These are phyloP conservation scores for Elmis aenea DNA, from an alignment of 2,888 invertebrate species.

Conservation along the genomic window DNA sequence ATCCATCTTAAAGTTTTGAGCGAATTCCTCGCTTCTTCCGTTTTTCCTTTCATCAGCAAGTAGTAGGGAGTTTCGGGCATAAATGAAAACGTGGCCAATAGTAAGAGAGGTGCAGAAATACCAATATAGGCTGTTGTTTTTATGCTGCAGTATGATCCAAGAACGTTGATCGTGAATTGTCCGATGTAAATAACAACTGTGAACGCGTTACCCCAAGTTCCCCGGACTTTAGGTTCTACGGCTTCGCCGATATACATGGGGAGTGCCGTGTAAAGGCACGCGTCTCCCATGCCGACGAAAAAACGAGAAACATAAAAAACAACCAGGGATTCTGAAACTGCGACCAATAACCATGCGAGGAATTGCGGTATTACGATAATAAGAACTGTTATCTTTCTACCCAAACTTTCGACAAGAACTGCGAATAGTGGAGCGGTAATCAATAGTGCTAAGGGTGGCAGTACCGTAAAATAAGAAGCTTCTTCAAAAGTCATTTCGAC, in stretches of 20 bases:
- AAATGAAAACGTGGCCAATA: no score
- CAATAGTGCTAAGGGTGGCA: slow-evolving; percentile 23
- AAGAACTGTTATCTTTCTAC: slow-evolving; percentile 26
- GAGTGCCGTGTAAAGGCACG: slow-evolving; percentile 26
- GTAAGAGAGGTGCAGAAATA: no score
- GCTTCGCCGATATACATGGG: slow-evolving; percentile 36
- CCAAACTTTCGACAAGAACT: slow-evolving; percentile 21
- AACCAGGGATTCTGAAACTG: slow-evolving; percentile 27
- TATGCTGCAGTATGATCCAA: slow-evolving; percentile 29
- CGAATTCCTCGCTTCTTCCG: no score
- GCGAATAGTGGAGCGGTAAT: slow-evolving; percentile 18
- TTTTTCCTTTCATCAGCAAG: no score
- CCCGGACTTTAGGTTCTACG: slow-evolving; percentile 32
- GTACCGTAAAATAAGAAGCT: slow-evolving; percentile 25
- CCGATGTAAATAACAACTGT: slow-evolving; percentile 28
- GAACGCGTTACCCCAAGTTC: slow-evolving; percentile 34
- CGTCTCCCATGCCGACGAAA: slow-evolving; percentile 31
- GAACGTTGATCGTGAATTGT: slow-evolving; percentile 30
- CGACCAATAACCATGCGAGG: slow-evolving; percentile 27
- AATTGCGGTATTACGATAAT: slow-evolving; percentile 31
- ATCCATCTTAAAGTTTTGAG: no score
- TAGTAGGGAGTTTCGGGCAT: no score
- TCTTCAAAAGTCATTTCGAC: slow-evolving; percentile 21
- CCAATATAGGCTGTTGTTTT: slow-evolving; percentile 21
- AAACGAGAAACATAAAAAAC: slow-evolving; percentile 35